A percentile compares a stretch with the other conserved stretches of the same genome.
Evolutionary conservation across 2,797 vertebrate species (phyloP).

Genomic region (Ciconia nigra): DNA sequence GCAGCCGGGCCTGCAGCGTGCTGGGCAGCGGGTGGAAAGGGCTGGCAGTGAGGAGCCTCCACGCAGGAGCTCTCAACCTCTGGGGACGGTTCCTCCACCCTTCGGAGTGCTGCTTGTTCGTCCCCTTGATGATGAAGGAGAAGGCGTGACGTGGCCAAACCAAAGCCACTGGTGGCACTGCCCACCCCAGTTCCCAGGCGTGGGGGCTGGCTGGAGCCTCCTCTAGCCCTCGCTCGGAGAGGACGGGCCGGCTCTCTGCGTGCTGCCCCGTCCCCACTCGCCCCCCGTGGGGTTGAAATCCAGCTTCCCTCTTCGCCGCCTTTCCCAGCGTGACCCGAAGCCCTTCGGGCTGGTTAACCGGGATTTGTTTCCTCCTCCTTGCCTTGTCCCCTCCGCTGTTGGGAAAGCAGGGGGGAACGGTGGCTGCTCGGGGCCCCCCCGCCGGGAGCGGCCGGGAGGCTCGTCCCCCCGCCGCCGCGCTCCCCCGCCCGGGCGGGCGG

Average conservation of each 20-base stretch:
- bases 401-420: background rate
- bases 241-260: no score
- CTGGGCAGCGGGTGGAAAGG: background rate
- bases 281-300: fast-evolving
- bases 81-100: background rate
- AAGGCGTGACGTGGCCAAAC: fast-evolving
- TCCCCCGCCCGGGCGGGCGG: background rate
- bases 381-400: background rate
- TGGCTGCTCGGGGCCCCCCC: background rate
- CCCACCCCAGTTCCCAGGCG: fast-evolving
- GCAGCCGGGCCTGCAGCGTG: background rate
- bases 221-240: background rate
- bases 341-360: background rate
- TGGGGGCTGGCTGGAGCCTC: background rate
- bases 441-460: background rate
- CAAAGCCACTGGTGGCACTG: background rate
- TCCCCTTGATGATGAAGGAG: background rate
- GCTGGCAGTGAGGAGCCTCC: background rate
- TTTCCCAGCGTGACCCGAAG: background rate
- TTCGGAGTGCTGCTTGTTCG: background rate
- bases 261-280: fast-evolving
- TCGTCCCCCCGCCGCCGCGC: no score
- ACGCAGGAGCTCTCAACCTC: background rate
- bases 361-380: background rate
- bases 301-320: background rate